A percentile compares a stretch with the other conserved stretches of the same genome.
These are phyloP conservation scores for Neolamprologus modestus DNA, from an alignment of 2,113 vertebrate genomes.

Conservation along the genomic window DNA sequence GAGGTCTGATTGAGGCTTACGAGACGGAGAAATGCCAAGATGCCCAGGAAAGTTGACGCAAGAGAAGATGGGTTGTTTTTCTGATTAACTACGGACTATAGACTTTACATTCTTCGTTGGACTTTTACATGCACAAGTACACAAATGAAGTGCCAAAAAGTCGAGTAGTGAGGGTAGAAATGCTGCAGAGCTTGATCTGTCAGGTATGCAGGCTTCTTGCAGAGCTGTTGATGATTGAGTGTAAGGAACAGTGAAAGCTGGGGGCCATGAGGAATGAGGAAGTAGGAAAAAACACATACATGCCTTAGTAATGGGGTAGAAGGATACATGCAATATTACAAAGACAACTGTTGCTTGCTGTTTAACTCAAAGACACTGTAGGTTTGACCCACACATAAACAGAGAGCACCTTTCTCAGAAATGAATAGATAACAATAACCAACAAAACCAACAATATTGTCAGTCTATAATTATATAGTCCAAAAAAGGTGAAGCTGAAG, in stretches of 20 bases:
- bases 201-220: background rate
- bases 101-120: background rate
- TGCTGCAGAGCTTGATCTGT: background rate
- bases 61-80: background rate
- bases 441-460: background rate
- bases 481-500: background rate
- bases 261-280: background rate
- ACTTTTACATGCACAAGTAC: background rate
- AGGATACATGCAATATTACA: background rate
- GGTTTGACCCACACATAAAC: background rate
- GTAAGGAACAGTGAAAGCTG: background rate
- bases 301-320: background rate
- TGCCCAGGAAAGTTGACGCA: background rate
- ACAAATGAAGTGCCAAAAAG: background rate
- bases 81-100: background rate
- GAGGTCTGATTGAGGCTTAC: background rate
- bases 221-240: background rate
- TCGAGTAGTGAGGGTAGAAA: background rate
- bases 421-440: background rate
- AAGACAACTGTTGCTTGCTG: background rate
- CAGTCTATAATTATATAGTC: background rate
- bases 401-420: background rate
- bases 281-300: background rate
- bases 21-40: background rate
- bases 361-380: background rate